Base-by-base conservation (phyloP, 1,140 invertebrate species). In the Octopus bimaculoides region DNA sequence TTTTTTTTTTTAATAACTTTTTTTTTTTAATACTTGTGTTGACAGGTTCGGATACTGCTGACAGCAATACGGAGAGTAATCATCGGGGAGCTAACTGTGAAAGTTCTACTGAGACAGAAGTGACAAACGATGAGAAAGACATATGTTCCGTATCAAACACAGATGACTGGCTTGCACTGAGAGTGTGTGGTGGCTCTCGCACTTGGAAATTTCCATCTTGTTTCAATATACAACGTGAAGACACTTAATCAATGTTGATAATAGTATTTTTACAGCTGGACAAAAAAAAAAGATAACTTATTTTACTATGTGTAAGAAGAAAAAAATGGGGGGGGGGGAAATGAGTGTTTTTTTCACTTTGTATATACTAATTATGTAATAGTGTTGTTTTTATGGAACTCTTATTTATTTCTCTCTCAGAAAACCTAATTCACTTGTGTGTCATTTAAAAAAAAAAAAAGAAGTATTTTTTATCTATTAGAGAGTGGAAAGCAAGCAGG, bases 131-230 rank as follows among this genome's bases (percentile, higher is more conserved):
- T 53, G 84, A 84, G 53, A 80, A 78, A 9, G 85, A 85, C 78
- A 84, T 85, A 8, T 82, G 81, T 20, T 82, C 80, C 75, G 85
- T 89, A 26, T 82, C 85, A 14, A 88, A 89, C 82, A 83, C 82
- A 14, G 83, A 87, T 9, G 87, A 89, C 10, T 89, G 88, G 88
- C 79, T 89, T 78, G 82, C 85, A 17, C 82, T 89, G 4, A 82
- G 88, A 54, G 85, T 87, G 26, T 84, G 87, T 52, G 88, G 88
- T 2, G 86, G 84, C 7, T 76, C 83, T 8, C 78, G 86, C 20
- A 81, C 78, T 5, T 88, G 88, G 88, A 82, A 81, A 77, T 81
- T 80, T 75, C 83, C 86, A 20, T 86, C 83, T 0, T 88, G 87
- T 83, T 85, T 85, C 77, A 77, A 77, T 26, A 78, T 52, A n/a